A percentile compares a stretch with the other conserved stretches of the same genome.
phyloP scores from a whole-genome alignment of 2,888 invertebrate species.

The Nephrotoma flavescens region DNA sequence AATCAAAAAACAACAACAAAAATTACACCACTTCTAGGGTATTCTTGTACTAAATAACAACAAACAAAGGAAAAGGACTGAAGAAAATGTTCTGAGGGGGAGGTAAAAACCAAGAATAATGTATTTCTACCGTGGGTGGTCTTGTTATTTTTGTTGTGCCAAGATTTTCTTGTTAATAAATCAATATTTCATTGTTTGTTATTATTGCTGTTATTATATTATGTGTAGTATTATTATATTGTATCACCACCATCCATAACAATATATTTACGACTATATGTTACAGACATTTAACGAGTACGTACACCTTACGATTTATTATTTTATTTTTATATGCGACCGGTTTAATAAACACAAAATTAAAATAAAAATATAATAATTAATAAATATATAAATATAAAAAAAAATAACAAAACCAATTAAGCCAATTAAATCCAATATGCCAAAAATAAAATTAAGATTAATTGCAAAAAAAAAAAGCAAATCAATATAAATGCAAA shows the following conservation, averaged over 20 bases:
- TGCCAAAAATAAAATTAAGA: not conserved
- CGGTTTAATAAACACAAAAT: conserved; percentile 12
- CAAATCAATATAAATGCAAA: conserved; percentile 17
- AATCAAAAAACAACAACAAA: too few relatives aligned
- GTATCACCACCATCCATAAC: not conserved
- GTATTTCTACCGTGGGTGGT: not conserved
- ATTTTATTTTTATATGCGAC: conserved; percentile 8
- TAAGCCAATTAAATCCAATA: conserved; percentile 2
- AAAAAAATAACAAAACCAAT: conserved; percentile 5
- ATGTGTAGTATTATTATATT: not conserved
- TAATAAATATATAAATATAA: conserved; percentile 10
- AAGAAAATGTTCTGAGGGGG: not conserved
- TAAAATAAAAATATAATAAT: conserved; percentile 5
- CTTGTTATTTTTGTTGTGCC: not conserved
- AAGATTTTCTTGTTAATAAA: not conserved
- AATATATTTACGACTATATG: not conserved
- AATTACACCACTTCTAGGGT: not conserved
- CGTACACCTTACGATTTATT: not conserved
- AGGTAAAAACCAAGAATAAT: not conserved
- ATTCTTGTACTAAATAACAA: not conserved
- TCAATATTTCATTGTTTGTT: not conserved
- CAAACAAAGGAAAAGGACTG: not conserved
- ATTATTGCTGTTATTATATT: not conserved
- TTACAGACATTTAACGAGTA: not conserved
- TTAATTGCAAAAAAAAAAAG: conserved; percentile 9